These are phyloP conservation scores for Ameiurus melas DNA, from an alignment of 2,113 vertebrate species.

Conservation along the genomic window DNA sequence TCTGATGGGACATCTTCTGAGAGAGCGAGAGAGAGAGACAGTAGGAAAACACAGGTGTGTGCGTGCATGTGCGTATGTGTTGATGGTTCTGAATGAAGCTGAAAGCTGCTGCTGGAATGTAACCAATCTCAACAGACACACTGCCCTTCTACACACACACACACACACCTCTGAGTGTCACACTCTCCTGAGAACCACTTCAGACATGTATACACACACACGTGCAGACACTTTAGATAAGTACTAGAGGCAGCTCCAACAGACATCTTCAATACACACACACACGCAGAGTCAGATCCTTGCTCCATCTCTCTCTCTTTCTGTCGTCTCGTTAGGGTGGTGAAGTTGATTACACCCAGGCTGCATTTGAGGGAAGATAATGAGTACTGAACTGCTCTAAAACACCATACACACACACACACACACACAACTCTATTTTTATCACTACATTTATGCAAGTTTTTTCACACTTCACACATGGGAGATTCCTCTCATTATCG, in stretches of 20 bases:
- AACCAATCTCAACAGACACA: constrained; percentile 6
- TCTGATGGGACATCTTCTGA: not conserved
- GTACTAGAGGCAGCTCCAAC: not conserved
- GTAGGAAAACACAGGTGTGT: not conserved
- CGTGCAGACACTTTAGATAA: not conserved
- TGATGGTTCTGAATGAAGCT: constrained; percentile 10
- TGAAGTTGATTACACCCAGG: not conserved
- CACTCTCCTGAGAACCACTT: not conserved
- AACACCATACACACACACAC: not conserved
- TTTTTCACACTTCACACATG: constrained; percentile 3
- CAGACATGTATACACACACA: not conserved
- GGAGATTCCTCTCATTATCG: constrained; percentile 22
- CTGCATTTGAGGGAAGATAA: not conserved
- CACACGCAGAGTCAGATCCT: not conserved
- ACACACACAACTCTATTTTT: not conserved
- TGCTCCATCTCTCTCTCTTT: not conserved
- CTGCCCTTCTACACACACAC: not conserved
- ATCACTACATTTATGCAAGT: not conserved
- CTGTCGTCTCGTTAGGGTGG: not conserved
- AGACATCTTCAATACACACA: not conserved
- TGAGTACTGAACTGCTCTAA: not conserved
- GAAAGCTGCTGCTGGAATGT: constrained; percentile 4
- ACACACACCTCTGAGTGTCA: not conserved
- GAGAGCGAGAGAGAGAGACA: not conserved
- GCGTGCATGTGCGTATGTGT: not conserved